Percentiles rank a stretch among this genome's conserved stretches.
Evolutionary conservation across 2,113 vertebrate genomes (phyloP).

Genomic region (Brachyhypopomus occidentalis): DNA sequence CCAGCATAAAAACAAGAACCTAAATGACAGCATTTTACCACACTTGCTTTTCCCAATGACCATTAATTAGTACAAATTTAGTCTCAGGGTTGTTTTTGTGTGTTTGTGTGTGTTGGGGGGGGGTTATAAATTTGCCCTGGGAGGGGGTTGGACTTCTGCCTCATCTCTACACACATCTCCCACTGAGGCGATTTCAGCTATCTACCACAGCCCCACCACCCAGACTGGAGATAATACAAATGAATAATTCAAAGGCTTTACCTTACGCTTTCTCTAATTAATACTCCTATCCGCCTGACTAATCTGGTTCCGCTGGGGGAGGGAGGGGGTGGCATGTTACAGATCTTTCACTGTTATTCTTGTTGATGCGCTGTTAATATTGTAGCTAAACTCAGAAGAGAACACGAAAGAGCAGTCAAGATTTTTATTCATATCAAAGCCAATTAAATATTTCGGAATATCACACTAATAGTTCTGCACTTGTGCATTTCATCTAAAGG

Average conservation of each 20-base stretch:
- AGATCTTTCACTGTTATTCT: constrained; percentile 23
- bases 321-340: constrained; percentile 6
- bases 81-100: background rate
- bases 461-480: background rate
- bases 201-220: constrained; percentile 31
- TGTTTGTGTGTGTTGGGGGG: no score
- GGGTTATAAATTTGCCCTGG: background rate
- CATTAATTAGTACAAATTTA: background rate
- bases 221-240: constrained; percentile 53
- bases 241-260: constrained; percentile 71
- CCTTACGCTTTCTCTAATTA: constrained; percentile 72
- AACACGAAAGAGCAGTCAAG: constrained; percentile 10
- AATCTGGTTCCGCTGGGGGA: constrained; percentile 52
- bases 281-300: constrained; percentile 66
- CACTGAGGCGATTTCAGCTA: background rate
- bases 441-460: constrained; percentile 56
- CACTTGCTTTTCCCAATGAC: background rate
- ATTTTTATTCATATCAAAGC: constrained; percentile 39
- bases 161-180: constrained; percentile 3
- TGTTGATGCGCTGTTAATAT: constrained; percentile 50
- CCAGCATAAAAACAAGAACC: background rate
- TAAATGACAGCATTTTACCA: background rate
- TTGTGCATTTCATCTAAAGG: background rate
- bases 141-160: constrained; percentile 15
- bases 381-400: constrained; percentile 31